These are phyloP conservation scores for Pammene aurita DNA, from an alignment of 2,888 invertebrate genomes.

Conservation along the genomic window DNA sequence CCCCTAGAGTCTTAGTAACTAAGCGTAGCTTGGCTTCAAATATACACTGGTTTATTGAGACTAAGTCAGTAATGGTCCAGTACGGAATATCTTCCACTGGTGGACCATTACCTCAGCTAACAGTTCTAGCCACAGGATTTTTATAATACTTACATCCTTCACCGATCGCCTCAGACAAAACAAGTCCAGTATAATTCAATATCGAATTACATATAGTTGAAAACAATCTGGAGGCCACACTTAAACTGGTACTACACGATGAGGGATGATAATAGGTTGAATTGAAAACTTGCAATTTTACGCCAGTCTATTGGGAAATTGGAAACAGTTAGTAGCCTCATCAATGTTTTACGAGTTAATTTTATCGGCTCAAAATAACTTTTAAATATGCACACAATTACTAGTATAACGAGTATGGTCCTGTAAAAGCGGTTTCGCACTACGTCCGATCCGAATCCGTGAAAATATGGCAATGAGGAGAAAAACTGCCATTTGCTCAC, in stretches of 20 bases:
- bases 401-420: too few species aligned
- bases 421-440: too few species aligned
- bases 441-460: too few species aligned
- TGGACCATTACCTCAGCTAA: slow-evolving; percentile 20
- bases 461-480: too few species aligned
- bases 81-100: background rate
- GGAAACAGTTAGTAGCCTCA: slow-evolving; percentile 5
- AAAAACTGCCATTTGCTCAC: too few species aligned
- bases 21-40: background rate
- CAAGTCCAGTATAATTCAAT: background rate
- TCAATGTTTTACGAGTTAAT: background rate
- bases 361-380: background rate
- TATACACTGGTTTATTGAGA: background rate
- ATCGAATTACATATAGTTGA: background rate
- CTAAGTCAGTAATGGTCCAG: background rate
- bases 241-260: background rate
- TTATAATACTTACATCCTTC: background rate
- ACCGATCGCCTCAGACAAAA: background rate
- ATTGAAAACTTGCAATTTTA: slow-evolving; percentile 24
- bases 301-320: slow-evolving; percentile 27
- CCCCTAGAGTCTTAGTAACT: background rate
- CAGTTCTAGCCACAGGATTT: slow-evolving; percentile 6
- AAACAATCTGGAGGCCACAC: background rate
- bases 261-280: background rate
- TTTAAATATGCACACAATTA: background rate